Conservation (phyloP, 53 echinoderm and acorn worm species). For the Arbacia lixula region DNA sequence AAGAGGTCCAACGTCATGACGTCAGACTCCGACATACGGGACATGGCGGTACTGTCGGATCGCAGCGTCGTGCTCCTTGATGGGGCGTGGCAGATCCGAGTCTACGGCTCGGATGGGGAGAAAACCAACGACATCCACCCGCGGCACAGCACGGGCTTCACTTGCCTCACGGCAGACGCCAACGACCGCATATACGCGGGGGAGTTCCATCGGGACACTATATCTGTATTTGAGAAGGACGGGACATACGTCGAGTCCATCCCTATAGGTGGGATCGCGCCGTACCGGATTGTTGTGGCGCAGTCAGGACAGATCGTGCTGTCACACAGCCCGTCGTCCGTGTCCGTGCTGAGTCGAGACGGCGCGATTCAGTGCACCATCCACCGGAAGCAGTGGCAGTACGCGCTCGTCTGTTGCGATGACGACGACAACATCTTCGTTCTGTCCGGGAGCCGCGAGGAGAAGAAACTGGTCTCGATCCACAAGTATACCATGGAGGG, state of each 20-base stretch:
- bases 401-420: slow-evolving; percentile 52
- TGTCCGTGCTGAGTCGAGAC: slow-evolving; percentile 37
- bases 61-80: slow-evolving; percentile 56
- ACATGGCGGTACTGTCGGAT: slow-evolving; percentile 45
- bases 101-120: slow-evolving; percentile 42
- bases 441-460: slow-evolving; percentile 40
- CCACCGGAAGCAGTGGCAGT: slow-evolving; percentile 48
- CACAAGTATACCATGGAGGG: slow-evolving; percentile 54
- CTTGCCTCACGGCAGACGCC: slow-evolving; percentile 16
- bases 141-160: slow-evolving; percentile 25
- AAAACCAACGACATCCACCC: slow-evolving; percentile 1
- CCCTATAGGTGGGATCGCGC: slow-evolving; percentile 38
- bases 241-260: slow-evolving; percentile 20
- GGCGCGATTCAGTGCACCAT: slow-evolving; percentile 22
- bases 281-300: slow-evolving; percentile 37
- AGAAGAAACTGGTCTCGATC: slow-evolving; percentile 44
- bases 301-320: slow-evolving; percentile 36
- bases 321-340: slow-evolving; percentile 40
- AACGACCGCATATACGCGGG: slow-evolving; percentile 33
- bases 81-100: slow-evolving; percentile 37
- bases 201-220: slow-evolving; percentile 52
- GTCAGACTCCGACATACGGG: slow-evolving; percentile 26
- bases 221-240: slow-evolving; percentile 42
- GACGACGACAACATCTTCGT: slow-evolving; percentile 24
- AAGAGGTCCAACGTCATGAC: not conserved